phyloP scores from a whole-genome alignment of 1,140 invertebrate genomes.

The Lamellibrachia luymesi region DNA sequence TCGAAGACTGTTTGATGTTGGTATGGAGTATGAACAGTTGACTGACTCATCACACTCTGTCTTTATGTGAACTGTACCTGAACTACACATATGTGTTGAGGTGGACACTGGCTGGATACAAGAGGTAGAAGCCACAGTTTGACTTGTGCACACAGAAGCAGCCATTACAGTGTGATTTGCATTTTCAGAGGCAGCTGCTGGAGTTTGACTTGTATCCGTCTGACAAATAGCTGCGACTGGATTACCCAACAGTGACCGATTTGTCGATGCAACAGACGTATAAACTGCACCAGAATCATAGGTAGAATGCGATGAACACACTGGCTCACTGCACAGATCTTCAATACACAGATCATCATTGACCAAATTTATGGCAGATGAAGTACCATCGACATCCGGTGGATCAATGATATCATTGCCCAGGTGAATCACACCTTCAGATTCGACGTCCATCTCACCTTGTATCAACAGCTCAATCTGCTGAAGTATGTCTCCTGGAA shows the following conservation, averaged over 20 bases:
- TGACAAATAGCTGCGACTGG: neutral
- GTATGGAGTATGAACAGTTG: neutral
- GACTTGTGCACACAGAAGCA: neutral
- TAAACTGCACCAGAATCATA: neutral
- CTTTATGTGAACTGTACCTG: neutral
- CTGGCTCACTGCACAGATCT: neutral
- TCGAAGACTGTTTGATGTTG: neutral
- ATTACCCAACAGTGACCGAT: neutral
- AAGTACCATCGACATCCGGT: neutral
- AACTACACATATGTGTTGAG: neutral
- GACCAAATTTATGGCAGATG: neutral
- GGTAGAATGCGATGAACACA: neutral
- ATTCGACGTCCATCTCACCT: neutral
- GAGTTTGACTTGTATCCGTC: neutral
- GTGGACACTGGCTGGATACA: neutral
- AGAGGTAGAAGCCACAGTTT: neutral
- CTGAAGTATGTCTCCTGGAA: neutral
- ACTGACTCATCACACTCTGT: neutral
- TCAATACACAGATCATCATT: neutral
- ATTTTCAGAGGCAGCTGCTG: neutral
- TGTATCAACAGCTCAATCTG: neutral
- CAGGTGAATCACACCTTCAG: neutral
- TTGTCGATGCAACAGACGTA: neutral
- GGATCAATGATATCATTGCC: neutral
- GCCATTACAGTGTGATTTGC: neutral